phyloP scores from a whole-genome alignment of 2,797 vertebrate species.

The Enteromius viviparus region DNA sequence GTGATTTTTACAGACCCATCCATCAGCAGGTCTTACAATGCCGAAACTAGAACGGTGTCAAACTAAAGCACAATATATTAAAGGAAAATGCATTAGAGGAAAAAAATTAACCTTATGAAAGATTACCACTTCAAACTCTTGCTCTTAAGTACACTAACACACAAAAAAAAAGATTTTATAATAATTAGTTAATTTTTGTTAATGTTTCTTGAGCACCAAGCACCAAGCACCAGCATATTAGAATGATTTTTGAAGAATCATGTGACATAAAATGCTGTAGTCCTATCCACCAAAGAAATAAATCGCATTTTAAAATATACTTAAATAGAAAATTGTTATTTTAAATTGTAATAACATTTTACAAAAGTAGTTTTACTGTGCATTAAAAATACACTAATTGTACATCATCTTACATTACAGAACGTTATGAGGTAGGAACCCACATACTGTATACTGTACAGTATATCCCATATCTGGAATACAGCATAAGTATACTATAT shows the following conservation, averaged over 20 bases:
- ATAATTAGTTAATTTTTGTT: background rate
- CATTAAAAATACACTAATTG: background rate
- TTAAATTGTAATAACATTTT: background rate
- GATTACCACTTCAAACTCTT: background rate
- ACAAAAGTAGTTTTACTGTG: background rate
- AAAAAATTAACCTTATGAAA: background rate
- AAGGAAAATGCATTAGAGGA: background rate
- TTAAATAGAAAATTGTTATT: background rate
- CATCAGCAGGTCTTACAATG: slow-evolving; percentile 12
- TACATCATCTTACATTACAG: background rate
- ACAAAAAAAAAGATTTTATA: background rate
- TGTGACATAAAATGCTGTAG: background rate
- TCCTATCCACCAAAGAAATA: background rate
- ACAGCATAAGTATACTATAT: background rate
- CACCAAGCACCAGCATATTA: background rate
- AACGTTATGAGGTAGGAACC: no score
- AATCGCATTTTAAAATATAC: background rate
- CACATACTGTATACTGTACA: no score
- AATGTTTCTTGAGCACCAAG: background rate
- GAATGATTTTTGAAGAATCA: background rate
- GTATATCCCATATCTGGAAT: background rate
- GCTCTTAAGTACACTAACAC: background rate
- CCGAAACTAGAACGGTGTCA: background rate
- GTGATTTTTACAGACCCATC: slow-evolving; percentile 21
- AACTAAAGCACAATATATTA: background rate